These are phyloP conservation scores for Strigamia transsilvanica DNA, from an alignment of 2,888 invertebrate genomes.

Conservation along the genomic window DNA sequence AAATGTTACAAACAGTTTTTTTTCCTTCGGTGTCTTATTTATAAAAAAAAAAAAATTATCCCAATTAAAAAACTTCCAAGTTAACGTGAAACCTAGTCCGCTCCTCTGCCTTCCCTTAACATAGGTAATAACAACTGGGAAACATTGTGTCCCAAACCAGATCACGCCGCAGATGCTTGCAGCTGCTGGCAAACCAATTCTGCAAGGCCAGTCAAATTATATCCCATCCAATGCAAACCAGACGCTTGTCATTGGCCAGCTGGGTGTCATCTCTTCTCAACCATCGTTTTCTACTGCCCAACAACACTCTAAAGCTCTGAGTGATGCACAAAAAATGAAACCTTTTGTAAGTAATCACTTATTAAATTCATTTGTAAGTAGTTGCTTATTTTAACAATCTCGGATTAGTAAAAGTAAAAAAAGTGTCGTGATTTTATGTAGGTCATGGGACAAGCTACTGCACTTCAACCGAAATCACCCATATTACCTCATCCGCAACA, in stretches of 20 bases:
- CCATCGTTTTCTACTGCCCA: slow-evolving; percentile 71
- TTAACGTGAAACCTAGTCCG: not conserved
- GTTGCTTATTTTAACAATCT: not conserved
- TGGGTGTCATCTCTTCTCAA: slow-evolving; percentile 78
- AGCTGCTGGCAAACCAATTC: slow-evolving; percentile 75
- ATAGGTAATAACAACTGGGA: slow-evolving; percentile 82
- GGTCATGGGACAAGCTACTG: slow-evolving; percentile 58
- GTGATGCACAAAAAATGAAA: slow-evolving; percentile 58
- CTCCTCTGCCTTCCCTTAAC: slow-evolving; percentile 13
- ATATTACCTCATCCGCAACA: slow-evolving; percentile 57
- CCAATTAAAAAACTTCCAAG: not conserved
- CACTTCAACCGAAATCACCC: slow-evolving; percentile 59
- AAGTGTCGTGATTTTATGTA: slow-evolving; percentile 48
- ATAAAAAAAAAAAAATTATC: not conserved
- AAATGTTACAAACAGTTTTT: not conserved
- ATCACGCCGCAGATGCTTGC: slow-evolving; percentile 85
- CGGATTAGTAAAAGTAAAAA: not conserved
- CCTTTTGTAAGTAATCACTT: slow-evolving; percentile 58
- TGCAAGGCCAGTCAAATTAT: slow-evolving; percentile 77
- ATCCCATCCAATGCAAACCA: slow-evolving; percentile 61
- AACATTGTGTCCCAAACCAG: slow-evolving; percentile 80
- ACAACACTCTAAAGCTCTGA: slow-evolving; percentile 66
- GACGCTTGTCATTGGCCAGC: slow-evolving; percentile 65
- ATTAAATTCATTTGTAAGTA: slow-evolving; percentile 26
- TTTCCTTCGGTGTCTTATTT: not conserved